phyloP scores from a whole-genome alignment of 64 coral and sea anemone genomes.

The Stichodactyla mertensii region DNA sequence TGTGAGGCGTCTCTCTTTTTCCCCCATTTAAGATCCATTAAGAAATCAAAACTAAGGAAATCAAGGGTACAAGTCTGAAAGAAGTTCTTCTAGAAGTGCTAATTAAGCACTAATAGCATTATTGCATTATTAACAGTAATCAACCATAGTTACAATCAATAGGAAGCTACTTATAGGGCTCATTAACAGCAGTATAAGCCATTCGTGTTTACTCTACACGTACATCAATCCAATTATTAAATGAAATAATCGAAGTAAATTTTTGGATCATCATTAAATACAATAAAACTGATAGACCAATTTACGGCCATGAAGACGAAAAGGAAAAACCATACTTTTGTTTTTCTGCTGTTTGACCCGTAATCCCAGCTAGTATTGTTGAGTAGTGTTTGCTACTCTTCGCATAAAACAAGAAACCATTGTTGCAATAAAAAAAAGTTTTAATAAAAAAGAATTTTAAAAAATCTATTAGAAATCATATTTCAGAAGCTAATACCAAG shows the following conservation, averaged over 20 bases:
- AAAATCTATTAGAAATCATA: too few species aligned
- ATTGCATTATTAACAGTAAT: not conserved
- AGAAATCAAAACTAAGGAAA: not conserved
- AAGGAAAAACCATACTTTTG: not conserved
- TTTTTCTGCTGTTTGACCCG: not conserved
- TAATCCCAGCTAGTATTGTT: not conserved
- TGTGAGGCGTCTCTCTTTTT: not conserved
- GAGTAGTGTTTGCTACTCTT: not conserved
- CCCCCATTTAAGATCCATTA: not conserved
- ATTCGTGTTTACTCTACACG: not conserved
- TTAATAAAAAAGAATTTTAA: too few species aligned
- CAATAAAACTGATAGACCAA: not conserved
- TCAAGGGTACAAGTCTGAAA: not conserved
- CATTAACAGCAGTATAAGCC: not conserved
- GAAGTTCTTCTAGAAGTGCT: not conserved
- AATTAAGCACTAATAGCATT: not conserved
- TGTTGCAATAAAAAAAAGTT: not conserved
- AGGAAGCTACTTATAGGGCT: not conserved
- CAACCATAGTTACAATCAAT: not conserved
- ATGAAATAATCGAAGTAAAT: not conserved
- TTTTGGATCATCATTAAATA: not conserved
- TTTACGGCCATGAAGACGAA: not conserved
- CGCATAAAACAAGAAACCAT: not conserved
- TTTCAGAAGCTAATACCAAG: too few species aligned
- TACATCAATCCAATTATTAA: not conserved